Percentiles rank a stretch among this genome's conserved stretches.
phyloP scores from a whole-genome alignment of 64 coral and sea anemone species.

The Cladopsammia gracilis region DNA sequence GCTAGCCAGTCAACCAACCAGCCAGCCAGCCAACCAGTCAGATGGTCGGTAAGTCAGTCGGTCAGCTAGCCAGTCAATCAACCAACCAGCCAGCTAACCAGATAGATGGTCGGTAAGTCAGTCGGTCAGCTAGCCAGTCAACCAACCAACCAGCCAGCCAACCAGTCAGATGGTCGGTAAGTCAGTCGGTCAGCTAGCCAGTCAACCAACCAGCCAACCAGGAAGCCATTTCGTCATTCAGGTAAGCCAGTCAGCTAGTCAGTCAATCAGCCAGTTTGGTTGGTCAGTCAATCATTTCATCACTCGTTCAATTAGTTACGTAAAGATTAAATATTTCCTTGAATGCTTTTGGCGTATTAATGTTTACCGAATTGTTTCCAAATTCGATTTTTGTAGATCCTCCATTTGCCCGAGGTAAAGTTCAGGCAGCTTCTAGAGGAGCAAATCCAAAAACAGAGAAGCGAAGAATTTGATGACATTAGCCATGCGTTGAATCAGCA shows the following conservation, averaged over 20 bases:
- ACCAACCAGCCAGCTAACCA: no score
- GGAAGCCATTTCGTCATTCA: no score
- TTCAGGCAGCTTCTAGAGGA: conserved; percentile 57
- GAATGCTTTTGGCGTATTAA: not conserved
- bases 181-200: not conserved
- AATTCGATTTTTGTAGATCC: conserved; percentile 8
- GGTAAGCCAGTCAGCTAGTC: not conserved
- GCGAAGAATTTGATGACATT: conserved; percentile 76
- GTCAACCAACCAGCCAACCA: no score
- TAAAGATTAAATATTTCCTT: not conserved
- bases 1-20: not conserved
- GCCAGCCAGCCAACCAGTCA: no score
- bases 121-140: not conserved
- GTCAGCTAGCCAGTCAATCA: not conserved
- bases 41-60: not conserved
- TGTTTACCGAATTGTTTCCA: not conserved
- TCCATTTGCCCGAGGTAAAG: conserved; percentile 30
- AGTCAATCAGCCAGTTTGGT: not conserved
- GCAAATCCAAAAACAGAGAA: conserved; percentile 1
- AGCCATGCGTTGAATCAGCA: not conserved
- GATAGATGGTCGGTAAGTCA: not conserved
- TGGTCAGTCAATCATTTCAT: not conserved
- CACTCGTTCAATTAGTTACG: no score
- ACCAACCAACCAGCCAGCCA: no score
- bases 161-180: not conserved